Conservation (phyloP, 2,113 vertebrate genomes). For the Prunella himalayana region DNA sequence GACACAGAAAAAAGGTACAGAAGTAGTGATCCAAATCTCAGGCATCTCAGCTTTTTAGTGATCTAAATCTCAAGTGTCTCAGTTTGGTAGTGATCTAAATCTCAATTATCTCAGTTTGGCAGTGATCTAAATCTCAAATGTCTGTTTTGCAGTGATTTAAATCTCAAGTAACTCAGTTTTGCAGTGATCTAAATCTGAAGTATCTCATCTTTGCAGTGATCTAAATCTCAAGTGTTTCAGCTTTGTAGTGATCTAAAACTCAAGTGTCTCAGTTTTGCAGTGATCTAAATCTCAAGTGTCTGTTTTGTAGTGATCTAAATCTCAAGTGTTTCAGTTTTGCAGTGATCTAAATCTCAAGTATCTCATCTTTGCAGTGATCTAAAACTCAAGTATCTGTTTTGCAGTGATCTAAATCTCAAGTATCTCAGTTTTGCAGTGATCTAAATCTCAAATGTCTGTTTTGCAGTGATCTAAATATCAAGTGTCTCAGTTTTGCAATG, state of each 20-base stretch:
- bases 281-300: accelerated
- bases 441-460: accelerated
- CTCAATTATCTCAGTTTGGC: accelerated
- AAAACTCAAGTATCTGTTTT: accelerated
- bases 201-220: background rate
- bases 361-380: background rate
- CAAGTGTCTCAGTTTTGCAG: background rate
- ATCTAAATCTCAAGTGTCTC: background rate
- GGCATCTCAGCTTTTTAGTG: background rate
- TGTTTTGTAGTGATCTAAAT: too few species aligned
- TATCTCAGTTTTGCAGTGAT: background rate
- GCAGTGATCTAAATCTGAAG: background rate
- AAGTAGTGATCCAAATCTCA: background rate
- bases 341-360: accelerated
- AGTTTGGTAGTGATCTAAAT: background rate
- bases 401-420: background rate
- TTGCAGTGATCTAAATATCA: background rate
- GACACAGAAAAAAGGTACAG: background rate
- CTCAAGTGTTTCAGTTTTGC: accelerated
- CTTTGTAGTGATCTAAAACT: background rate
- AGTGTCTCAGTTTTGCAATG: too few species aligned
- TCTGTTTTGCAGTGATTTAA: accelerated
- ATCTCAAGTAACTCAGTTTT: accelerated
- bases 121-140: too few species aligned
- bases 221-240: accelerated